These are phyloP conservation scores for Paradoxurus hermaphroditus DNA, from an alignment of 2,113 vertebrate species.

Conservation along the genomic window DNA sequence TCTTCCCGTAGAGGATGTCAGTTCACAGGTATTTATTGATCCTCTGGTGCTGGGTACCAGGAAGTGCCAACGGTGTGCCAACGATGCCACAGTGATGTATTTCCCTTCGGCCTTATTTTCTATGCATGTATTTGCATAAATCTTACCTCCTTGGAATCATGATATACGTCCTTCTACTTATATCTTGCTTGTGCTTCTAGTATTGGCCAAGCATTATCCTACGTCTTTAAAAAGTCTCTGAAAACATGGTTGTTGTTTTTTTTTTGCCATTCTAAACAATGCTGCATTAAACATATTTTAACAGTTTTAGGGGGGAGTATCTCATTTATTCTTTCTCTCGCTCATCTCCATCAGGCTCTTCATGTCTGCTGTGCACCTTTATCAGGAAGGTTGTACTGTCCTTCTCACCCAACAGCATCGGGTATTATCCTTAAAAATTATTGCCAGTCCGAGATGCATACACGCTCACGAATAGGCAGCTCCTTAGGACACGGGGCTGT, in stretches of 20 bases:
- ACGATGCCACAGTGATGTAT: not conserved
- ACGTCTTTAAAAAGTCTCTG: not conserved
- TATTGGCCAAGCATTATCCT: not conserved
- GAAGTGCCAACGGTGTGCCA: not conserved
- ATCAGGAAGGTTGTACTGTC: not conserved
- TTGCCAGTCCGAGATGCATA: not conserved
- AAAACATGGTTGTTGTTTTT: not conserved
- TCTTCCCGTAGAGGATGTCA: not conserved
- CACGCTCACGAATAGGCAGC: not conserved
- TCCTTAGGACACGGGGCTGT: not conserved
- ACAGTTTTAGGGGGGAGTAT: not conserved
- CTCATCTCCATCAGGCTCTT: not conserved
- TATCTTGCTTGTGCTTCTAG: not conserved
- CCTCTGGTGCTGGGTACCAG: not conserved
- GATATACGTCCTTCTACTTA: not conserved
- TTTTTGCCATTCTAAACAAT: not conserved
- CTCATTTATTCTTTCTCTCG: too few species aligned
- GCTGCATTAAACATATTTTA: not conserved
- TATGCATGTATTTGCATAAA: constrained; percentile 28
- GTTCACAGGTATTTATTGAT: not conserved
- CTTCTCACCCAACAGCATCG: not conserved
- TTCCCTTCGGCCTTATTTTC: not conserved
- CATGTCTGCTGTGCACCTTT: not conserved
- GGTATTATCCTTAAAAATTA: not conserved
- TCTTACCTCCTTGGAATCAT: not conserved